Conservation (phyloP, 2,797 vertebrate genomes). For the Pyrocephalus nanus region DNA sequence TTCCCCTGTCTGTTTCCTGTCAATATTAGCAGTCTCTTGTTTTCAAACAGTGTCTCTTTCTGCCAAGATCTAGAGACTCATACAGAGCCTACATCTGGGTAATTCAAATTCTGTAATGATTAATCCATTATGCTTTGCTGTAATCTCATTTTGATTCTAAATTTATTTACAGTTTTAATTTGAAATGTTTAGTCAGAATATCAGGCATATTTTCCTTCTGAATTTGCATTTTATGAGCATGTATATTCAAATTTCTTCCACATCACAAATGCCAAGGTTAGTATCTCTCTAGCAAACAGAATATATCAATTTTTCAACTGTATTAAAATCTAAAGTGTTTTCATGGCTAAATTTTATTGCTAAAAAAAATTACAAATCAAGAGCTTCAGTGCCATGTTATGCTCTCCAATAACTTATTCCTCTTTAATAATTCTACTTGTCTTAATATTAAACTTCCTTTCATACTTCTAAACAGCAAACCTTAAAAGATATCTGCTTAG, state of each 20-base stretch:
- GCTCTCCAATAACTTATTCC: background rate
- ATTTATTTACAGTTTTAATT: background rate
- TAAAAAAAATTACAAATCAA: background rate
- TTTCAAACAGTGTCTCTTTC: background rate
- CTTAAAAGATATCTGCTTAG: background rate
- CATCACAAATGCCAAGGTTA: background rate
- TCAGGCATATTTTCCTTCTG: background rate
- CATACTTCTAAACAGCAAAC: background rate
- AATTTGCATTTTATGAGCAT: background rate
- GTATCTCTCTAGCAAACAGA: background rate
- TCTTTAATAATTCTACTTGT: background rate
- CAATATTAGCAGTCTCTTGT: background rate
- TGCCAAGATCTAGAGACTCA: background rate
- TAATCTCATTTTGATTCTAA: background rate
- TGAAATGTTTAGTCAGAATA: background rate
- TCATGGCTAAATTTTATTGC: background rate
- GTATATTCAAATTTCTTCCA: background rate
- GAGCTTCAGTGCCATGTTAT: background rate
- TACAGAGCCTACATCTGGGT: background rate
- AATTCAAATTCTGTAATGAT: background rate
- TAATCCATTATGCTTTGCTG: background rate
- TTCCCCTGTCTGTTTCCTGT: background rate
- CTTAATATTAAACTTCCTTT: background rate
- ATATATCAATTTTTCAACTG: background rate
- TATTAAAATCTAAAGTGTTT: background rate